A percentile compares a stretch with the other conserved stretches of the same genome.
Evolutionary conservation across 1,140 invertebrate species (phyloP).

Genomic region (Papilio machaon): DNA sequence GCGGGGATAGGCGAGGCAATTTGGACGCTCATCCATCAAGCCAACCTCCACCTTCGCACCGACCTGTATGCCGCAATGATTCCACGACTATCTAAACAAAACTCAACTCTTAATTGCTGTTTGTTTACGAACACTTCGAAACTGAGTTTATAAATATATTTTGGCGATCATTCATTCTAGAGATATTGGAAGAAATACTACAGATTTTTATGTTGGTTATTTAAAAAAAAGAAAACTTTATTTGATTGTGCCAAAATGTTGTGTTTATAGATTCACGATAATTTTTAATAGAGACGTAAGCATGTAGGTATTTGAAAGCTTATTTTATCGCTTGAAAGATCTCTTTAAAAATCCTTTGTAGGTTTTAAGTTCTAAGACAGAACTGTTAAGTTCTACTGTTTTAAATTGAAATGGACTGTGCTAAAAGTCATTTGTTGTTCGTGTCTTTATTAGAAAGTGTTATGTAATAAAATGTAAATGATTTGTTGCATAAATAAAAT

Average conservation of each 20-base stretch:
- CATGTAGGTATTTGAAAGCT: no score
- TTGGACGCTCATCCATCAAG: conserved; percentile 74
- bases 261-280: background rate
- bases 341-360: no score
- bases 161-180: background rate
- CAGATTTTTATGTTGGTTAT: background rate
- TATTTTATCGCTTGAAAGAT: no score
- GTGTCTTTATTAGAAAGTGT: background rate
- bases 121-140: conserved; percentile 15
- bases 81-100: conserved; percentile 49
- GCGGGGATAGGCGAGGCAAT: conserved; percentile 58
- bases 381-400: no score
- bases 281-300: no score
- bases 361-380: no score
- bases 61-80: conserved; percentile 71
- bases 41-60: conserved; percentile 51
- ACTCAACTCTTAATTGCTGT: conserved; percentile 22
- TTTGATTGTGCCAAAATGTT: background rate
- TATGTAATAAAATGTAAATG: background rate
- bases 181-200: background rate
- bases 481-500: background rate
- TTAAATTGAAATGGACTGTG: no score
- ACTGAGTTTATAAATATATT: conserved; percentile 9
- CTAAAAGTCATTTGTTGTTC: no score
- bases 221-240: background rate